phyloP scores from a whole-genome alignment of 2,888 invertebrate species.

The Philaethria dido region DNA sequence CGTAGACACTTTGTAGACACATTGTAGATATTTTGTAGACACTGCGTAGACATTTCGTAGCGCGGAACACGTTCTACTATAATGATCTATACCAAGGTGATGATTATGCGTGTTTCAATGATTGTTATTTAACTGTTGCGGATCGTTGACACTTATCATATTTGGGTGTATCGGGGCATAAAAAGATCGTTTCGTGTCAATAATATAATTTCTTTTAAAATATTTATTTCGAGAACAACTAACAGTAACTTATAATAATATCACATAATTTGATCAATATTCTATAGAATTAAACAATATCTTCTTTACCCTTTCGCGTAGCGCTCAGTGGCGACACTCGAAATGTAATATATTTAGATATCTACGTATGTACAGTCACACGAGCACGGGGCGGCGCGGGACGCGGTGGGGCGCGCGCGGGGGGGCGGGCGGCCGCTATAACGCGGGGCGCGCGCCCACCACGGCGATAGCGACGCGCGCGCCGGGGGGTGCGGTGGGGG shows the following conservation, averaged over 20 bases:
- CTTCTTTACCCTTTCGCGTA: slow-evolving; percentile 1
- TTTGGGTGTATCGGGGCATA: no score
- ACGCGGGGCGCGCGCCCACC: slow-evolving; percentile 44
- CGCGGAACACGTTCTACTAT: no score
- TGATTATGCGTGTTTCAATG: no score
- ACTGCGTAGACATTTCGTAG: no score
- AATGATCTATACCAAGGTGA: no score
- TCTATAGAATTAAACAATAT: slow-evolving; percentile 17
- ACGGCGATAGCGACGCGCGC: slow-evolving; percentile 44
- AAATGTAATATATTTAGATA: not conserved
- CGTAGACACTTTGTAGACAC: no score
- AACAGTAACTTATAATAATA: slow-evolving; percentile 44
- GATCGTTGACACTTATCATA: no score
- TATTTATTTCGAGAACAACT: slow-evolving; percentile 37
- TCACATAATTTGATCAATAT: slow-evolving; percentile 42
- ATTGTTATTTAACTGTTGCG: no score
- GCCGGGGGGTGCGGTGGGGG: slow-evolving; percentile 3
- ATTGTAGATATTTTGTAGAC: no score
- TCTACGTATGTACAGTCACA: slow-evolving; percentile 31
- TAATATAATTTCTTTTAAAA: slow-evolving; percentile 20
- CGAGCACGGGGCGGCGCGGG: slow-evolving; percentile 42
- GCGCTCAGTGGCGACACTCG: not conserved
- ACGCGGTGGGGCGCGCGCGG: slow-evolving; percentile 22
- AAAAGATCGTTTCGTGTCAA: no score
- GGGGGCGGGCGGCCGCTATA: not conserved